Evolutionary conservation across 2,797 vertebrate species (phyloP).

Genomic region (Chanos chanos): DNA sequence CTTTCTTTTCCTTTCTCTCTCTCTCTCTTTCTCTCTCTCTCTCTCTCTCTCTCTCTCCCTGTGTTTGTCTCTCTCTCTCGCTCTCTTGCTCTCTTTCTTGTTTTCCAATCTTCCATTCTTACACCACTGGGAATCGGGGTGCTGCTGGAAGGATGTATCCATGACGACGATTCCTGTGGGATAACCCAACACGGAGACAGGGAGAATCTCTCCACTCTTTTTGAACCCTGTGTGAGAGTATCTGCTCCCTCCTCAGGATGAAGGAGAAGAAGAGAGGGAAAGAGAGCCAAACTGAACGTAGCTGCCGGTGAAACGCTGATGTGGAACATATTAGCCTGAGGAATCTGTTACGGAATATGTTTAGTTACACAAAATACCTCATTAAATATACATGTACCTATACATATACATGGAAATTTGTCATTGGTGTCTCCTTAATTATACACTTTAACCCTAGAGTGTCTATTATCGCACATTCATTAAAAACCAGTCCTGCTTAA

Average conservation of each 20-base stretch:
- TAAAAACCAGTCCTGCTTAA: no score
- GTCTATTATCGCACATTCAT: no score
- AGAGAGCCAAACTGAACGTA: no score
- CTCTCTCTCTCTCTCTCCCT: background rate
- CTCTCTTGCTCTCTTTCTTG: background rate
- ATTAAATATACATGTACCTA: no score
- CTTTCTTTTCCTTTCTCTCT: conserved; percentile 1
- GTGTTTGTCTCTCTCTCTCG: background rate
- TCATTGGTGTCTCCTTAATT: no score
- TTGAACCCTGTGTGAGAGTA: background rate
- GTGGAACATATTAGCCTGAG: no score
- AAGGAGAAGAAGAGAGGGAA: background rate
- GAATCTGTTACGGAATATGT: no score
- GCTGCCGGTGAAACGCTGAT: no score
- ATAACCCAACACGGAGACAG: conserved; percentile 56
- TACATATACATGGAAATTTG: no score
- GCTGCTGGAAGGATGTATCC: conserved; percentile 53
- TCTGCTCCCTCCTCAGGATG: background rate
- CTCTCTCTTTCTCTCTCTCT: background rate
- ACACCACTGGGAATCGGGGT: conserved; percentile 53
- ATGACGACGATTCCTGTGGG: conserved; percentile 68
- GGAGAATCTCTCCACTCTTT: background rate
- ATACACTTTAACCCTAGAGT: no score
- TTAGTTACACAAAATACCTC: no score
- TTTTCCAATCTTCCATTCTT: conserved; percentile 19